Base-by-base conservation (phyloP, 1,140 invertebrate species). In the Drosophila pseudoobscura region DNA sequence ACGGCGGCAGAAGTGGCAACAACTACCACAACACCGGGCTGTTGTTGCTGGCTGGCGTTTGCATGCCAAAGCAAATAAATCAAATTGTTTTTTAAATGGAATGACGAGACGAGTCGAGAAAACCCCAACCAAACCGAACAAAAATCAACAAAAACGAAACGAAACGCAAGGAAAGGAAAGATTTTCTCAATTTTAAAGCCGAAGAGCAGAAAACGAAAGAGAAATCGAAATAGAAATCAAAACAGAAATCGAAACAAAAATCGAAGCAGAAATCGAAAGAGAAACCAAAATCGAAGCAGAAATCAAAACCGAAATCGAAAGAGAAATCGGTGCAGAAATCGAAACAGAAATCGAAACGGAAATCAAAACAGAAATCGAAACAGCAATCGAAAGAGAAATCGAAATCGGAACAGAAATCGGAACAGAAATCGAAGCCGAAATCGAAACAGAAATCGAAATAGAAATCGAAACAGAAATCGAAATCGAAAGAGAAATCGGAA, bases 61-160 rank as follows among this genome's bases (percentile, higher is more conserved):
- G 64, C 64, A 70, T 70, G 54, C 35, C 35, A 68, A 54, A 51
- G 47, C 62, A 80, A 76, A 80, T 80, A 72, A 76, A 80, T 78
- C 62, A 78, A 78, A 69, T 79, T 74, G 76, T 57, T 63, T 77
- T 78, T 71, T 64, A 70, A 76, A 69, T 69, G 74, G 50, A 70
- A 63, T 5, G 39, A 31, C 2, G 1, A 24, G 20, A 53, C 51
- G 31, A 15, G 52, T 45, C 35, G 49, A 29, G 39, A 31, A 41
- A 55, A 68, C 49, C 9, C 39, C 43, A 68, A 54, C 31, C 59
- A 29, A 54, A 62, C 26, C 26, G 6, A 26, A 26, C 26, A 26
- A 26, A 64, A 13, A 31, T 44, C 20, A 20, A 20, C 20, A 20
- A 20, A 20, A 20, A 20, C 20, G 20, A 47, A 65, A 49, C 24